Percentiles rank a stretch among this genome's conserved stretches.
Evolutionary conservation across 2,888 invertebrate genomes (phyloP).

Genomic region (Toxonevra muliebris): DNA sequence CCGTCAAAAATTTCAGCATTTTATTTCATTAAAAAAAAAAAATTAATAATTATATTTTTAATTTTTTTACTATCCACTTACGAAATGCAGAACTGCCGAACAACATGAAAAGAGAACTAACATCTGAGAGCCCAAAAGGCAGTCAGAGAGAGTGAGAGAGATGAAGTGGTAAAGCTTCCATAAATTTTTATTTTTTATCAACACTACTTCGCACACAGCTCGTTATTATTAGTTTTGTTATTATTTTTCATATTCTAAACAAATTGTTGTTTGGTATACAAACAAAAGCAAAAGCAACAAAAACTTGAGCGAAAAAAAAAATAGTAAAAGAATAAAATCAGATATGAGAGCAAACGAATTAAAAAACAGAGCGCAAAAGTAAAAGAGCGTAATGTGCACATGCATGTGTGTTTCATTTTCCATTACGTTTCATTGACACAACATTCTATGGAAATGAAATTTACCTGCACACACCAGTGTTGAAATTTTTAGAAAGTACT

Average conservation of each 20-base stretch:
- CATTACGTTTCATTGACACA: constrained; percentile 30
- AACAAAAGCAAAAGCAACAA: neutral
- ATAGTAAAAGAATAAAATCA: constrained; percentile 17
- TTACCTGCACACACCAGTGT: too few relatives aligned
- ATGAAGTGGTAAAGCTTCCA: neutral
- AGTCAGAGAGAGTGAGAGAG: neutral
- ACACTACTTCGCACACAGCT: constrained; percentile 44
- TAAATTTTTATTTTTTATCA: neutral
- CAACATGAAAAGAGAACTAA: too few relatives aligned
- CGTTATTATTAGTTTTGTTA: constrained; percentile 60
- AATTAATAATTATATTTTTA: too few relatives aligned
- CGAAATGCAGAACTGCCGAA: too few relatives aligned
- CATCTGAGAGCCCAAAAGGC: neutral
- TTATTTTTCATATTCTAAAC: constrained; percentile 62
- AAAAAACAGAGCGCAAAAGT: neutral
- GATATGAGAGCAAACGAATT: constrained; percentile 24
- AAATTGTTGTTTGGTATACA: constrained; percentile 39
- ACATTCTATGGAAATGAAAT: constrained; percentile 8
- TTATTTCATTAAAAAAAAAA: too few relatives aligned
- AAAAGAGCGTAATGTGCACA: too few relatives aligned
- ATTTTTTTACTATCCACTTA: too few relatives aligned
- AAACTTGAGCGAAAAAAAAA: neutral
- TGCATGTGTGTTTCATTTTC: neutral
- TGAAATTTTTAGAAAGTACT: too few relatives aligned
- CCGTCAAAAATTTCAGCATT: too few relatives aligned